phyloP scores from a whole-genome alignment of 2,113 vertebrate genomes.

The Scatophagus argus region DNA sequence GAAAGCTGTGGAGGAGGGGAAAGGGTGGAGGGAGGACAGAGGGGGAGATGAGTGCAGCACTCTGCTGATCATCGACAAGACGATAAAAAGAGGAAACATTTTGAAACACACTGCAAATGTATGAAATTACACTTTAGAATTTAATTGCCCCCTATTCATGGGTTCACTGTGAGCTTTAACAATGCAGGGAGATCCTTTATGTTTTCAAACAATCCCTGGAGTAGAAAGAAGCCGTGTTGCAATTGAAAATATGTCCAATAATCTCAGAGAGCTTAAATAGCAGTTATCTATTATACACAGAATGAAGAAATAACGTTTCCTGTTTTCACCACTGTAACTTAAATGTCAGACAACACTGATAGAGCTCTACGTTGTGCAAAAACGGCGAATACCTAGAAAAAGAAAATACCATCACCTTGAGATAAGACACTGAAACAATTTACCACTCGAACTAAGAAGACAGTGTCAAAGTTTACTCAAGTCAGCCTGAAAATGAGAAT shows the following conservation, averaged over 20 bases:
- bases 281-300: conserved; percentile 53
- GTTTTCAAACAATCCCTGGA: conserved; percentile 74
- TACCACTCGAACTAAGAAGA: conserved; percentile 47
- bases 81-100: conserved; percentile 78
- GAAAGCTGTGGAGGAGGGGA: conserved; percentile 57
- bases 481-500: conserved; percentile 64
- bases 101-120: conserved; percentile 73
- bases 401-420: conserved; percentile 34
- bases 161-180: conserved; percentile 64
- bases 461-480: conserved; percentile 60
- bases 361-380: conserved; percentile 35
- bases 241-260: conserved; percentile 73
- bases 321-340: conserved; percentile 12
- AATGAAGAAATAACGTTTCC: conserved; percentile 40
- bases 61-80: conserved; percentile 73
- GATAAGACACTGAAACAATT: conserved; percentile 65
- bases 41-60: conserved; percentile 66
- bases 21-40: conserved; percentile 33
- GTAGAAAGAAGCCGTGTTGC: conserved; percentile 66
- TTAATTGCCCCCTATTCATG: conserved; percentile 83
- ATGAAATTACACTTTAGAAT: conserved; percentile 81
- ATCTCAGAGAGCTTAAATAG: conserved; percentile 66
- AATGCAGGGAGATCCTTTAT: conserved; percentile 75
- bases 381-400: conserved; percentile 21
- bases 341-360: conserved; percentile 10